These are phyloP conservation scores for Thalassophryne amazonica DNA, from an alignment of 2,797 vertebrate species.

Conservation along the genomic window DNA sequence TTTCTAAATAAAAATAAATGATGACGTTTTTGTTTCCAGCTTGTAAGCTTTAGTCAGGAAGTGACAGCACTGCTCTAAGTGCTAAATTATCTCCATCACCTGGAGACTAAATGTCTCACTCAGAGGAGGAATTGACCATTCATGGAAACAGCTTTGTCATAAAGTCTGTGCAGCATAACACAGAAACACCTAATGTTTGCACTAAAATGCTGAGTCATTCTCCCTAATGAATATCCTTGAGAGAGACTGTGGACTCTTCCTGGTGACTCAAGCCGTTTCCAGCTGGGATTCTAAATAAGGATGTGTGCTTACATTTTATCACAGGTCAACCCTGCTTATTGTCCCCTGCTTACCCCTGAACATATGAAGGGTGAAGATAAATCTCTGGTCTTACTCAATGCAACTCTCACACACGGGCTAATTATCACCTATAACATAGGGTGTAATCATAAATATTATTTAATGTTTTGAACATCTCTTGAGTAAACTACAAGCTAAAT, in stretches of 20 bases:
- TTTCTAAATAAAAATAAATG: not conserved
- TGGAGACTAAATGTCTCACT: slow-evolving; percentile 50
- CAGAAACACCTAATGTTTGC: slow-evolving; percentile 38
- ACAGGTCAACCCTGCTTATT: slow-evolving; percentile 29
- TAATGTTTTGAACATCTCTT: too few relatives aligned
- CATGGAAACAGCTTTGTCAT: slow-evolving; percentile 40
- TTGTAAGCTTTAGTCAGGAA: slow-evolving; percentile 16
- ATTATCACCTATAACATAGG: too few relatives aligned
- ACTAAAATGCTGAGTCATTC: slow-evolving; percentile 59
- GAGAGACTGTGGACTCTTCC: slow-evolving; percentile 20
- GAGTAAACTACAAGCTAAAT: too few relatives aligned
- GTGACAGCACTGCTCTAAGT: slow-evolving; percentile 16
- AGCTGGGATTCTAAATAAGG: slow-evolving; percentile 67
- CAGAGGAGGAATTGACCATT: slow-evolving; percentile 49
- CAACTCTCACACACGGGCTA: slow-evolving; percentile 56
- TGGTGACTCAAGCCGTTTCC: slow-evolving; percentile 56
- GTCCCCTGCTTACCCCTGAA: too few relatives aligned
- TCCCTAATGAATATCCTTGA: slow-evolving; percentile 30
- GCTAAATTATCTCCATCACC: slow-evolving; percentile 57
- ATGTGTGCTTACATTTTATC: slow-evolving; percentile 36
- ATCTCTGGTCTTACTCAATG: slow-evolving; percentile 39
- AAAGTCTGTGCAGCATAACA: slow-evolving; percentile 30
- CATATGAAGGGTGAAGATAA: slow-evolving; percentile 22
- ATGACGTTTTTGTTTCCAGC: slow-evolving; percentile 12
- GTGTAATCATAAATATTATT: too few relatives aligned